Base-by-base conservation (phyloP, 2,113 vertebrate species). In the Ophiodon elongatus region DNA sequence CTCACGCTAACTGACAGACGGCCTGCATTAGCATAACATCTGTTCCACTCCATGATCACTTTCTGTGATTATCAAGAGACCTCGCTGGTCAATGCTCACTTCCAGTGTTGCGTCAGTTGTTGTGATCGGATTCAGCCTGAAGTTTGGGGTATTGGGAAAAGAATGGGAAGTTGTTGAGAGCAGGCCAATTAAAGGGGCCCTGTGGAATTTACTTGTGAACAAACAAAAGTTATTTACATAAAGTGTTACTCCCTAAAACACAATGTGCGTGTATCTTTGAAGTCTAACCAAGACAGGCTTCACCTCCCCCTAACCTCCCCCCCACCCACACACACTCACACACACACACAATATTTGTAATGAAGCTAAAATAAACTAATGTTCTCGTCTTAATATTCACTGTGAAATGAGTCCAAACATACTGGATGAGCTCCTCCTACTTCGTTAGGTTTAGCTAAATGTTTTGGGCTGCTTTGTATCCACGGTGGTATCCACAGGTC, bases 1-100 rank as follows among this genome's bases (percentile, higher is more conserved):
- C 57, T 93, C 91, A 87, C 3, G 1, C 33, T 75, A 71, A 59
- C 79, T 87, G 88, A 93, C 45, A 66, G 86, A 74, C 70, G 37
- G 79, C 9, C 13, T 0, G 25, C 57, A 91, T 92, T 89, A 91
- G 63, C 90, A 93, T 91, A 91, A 93, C 93, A 92, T 89, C 93
- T 94, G 93, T 84, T 90, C 85, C 60, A 79, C 83, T 84, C 88
- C 73, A 85, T 89, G 47, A 35, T 62, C 84, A 77, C 73, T 78
- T 64, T 73, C 43, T 60, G 59, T 64, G 39, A 65, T 80, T 71
- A 67, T 52, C 37, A 50, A 47, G 56, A 8, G 41, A 68, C 52
- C 29, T 64, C 15, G 2, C 31, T 76, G 85, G 82, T 91, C 79
- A 83, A 31, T 15, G 17, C 67, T 23, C 79, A 54, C 59, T 65